phyloP scores from a whole-genome alignment of 2,113 vertebrate species.

The Pituophis catenifer region DNA sequence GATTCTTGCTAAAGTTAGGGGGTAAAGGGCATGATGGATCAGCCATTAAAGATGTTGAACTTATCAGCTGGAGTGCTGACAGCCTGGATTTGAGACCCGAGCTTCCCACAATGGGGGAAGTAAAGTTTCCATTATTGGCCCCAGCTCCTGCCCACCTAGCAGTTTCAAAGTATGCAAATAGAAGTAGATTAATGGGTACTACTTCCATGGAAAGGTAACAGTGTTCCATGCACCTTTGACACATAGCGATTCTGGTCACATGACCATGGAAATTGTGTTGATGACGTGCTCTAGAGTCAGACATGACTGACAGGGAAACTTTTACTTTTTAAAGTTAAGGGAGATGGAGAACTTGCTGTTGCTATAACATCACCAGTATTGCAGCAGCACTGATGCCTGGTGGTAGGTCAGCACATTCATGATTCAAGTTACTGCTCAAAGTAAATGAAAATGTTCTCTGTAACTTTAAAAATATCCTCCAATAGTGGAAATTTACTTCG shows the following conservation, averaged over 20 bases:
- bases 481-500: not conserved
- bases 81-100: not conserved
- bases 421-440: not conserved
- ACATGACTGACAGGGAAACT: not conserved
- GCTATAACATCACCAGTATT: not conserved
- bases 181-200: not conserved
- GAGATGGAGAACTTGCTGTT: not conserved
- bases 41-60: not conserved
- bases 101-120: not conserved
- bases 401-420: not conserved
- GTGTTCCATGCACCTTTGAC: not conserved
- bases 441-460: not conserved
- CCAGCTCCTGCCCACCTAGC: not conserved
- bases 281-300: not conserved
- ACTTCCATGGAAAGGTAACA: not conserved
- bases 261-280: not conserved
- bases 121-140: not conserved
- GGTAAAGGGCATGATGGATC: not conserved
- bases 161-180: not conserved
- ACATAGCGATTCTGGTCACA: not conserved
- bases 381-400: not conserved
- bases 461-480: not conserved
- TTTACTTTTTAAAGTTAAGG: not conserved
- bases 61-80: not conserved
- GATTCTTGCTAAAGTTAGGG: not conserved